These are phyloP conservation scores for Gallinago media DNA, from an alignment of 2,113 vertebrate genomes.

Conservation along the genomic window DNA sequence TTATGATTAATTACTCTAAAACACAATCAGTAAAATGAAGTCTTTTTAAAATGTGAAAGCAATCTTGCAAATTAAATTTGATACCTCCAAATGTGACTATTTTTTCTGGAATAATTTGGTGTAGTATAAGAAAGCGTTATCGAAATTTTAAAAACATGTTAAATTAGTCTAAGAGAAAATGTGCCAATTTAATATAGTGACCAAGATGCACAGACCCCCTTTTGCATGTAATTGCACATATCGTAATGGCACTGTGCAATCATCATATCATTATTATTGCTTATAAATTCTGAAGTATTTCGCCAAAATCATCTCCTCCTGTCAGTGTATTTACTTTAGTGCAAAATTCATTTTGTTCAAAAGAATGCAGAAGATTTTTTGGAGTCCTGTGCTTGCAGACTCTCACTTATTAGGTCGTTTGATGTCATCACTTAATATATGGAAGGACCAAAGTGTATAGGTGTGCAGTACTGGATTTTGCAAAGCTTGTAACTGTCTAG, in stretches of 20 bases:
- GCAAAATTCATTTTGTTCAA: neutral
- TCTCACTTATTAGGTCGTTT: neutral
- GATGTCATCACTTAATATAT: neutral
- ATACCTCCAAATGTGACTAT: neutral
- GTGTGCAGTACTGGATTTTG: neutral
- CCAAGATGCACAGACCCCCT: neutral
- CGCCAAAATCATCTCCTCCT: neutral
- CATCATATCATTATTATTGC: neutral
- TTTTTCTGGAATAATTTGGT: neutral
- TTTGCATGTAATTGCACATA: neutral
- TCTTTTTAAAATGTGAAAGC: neutral
- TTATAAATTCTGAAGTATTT: constrained; percentile 16
- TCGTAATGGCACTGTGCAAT: neutral
- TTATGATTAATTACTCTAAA: neutral
- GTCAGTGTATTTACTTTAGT: neutral
- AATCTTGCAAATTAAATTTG: neutral
- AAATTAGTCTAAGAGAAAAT: neutral
- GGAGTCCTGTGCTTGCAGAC: neutral
- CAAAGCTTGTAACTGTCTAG: neutral
- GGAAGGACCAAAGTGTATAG: neutral
- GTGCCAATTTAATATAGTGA: neutral
- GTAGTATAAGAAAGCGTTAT: neutral
- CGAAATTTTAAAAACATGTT: neutral
- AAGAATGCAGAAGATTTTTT: neutral
- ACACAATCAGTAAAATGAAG: neutral